phyloP scores from a whole-genome alignment of 92 coral and sea anemone genomes.

The Muricea muricata region DNA sequence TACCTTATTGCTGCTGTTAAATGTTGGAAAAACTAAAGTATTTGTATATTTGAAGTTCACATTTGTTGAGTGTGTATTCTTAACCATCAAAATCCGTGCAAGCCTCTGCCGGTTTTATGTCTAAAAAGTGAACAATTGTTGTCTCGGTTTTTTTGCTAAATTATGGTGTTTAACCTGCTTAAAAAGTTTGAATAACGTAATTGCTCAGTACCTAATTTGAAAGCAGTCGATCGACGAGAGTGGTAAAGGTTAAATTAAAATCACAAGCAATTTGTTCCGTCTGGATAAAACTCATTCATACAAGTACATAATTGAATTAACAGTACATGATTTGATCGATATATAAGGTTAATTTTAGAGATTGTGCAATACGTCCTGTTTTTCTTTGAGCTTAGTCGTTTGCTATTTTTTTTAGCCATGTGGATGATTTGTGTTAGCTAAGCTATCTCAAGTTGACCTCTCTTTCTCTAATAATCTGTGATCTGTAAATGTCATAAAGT shows the following conservation, averaged over 20 bases:
- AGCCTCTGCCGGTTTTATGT: too few species aligned
- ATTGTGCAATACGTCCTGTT: background rate
- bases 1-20: too few species aligned
- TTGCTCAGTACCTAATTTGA: background rate
- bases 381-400: background rate
- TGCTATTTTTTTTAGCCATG: too few species aligned
- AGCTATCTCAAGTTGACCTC: background rate
- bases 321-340: too few species aligned
- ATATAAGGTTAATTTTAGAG: too few species aligned
- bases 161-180: background rate
- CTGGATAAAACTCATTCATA: background rate
- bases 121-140: too few species aligned
- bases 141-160: too few species aligned
- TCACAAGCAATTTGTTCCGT: background rate
- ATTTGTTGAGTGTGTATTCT: too few species aligned
- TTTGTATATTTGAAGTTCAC: too few species aligned
- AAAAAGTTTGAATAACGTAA: background rate
- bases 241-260: background rate
- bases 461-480: background rate
- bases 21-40: too few species aligned
- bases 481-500: background rate
- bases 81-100: too few species aligned
- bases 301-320: background rate
- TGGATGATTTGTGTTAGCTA: background rate
- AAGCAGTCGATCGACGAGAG: background rate